Evolutionary conservation across 2,797 vertebrate genomes (phyloP).

Genomic region (Syngnathus acus): DNA sequence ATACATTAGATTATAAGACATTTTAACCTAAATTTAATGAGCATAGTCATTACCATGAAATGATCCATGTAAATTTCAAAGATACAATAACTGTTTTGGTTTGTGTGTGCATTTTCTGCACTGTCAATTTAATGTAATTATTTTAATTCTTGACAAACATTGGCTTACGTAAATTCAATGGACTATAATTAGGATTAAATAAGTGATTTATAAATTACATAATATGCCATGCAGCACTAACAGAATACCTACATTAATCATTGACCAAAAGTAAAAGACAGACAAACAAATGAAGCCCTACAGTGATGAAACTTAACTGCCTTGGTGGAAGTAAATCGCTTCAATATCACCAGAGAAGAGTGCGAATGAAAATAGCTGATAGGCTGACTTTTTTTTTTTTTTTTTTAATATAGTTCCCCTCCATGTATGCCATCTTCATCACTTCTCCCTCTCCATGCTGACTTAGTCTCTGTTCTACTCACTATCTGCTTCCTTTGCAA

Average conservation of each 20-base stretch:
- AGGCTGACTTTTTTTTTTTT: conserved; percentile 2
- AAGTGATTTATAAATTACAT: neutral
- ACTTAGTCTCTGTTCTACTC: conserved; percentile 23
- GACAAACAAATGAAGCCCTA: neutral
- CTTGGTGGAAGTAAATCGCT: conserved; percentile 10
- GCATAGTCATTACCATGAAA: too few species aligned
- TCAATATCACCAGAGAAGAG: conserved; percentile 15
- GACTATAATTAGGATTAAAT: neutral
- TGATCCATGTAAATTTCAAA: too few species aligned
- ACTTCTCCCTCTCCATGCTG: neutral
- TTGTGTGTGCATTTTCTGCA: too few species aligned
- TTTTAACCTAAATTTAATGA: too few species aligned
- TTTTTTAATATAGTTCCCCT: neutral
- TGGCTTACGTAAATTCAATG: too few species aligned
- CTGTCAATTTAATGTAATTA: neutral
- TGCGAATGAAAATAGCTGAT: conserved; percentile 42
- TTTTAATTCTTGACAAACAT: too few species aligned
- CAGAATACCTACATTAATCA: neutral
- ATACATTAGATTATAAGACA: too few species aligned
- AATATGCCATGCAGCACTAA: neutral
- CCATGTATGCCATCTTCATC: neutral
- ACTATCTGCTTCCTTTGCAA: conserved; percentile 25
- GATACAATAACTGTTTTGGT: too few species aligned
- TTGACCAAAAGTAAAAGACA: neutral
- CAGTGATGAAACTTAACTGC: neutral